Evolutionary conservation across 2,797 vertebrate species (phyloP).

Genomic region (Sebastes kiyomatsui): DNA sequence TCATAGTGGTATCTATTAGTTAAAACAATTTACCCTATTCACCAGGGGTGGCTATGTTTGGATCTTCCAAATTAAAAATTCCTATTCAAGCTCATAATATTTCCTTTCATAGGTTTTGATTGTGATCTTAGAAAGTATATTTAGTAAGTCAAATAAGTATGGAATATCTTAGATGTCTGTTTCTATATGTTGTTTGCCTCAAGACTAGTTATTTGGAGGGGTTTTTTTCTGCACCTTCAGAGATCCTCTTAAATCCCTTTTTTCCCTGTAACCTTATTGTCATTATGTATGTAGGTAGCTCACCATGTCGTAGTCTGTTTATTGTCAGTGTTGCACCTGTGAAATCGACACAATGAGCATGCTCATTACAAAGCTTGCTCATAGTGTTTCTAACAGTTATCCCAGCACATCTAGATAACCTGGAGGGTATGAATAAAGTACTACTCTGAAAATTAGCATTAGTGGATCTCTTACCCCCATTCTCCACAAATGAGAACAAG

Average conservation of each 20-base stretch:
- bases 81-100: neutral
- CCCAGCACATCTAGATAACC: conserved; percentile 88
- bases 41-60: no score
- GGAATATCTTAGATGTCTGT: neutral
- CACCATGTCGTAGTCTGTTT: neutral
- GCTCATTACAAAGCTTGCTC: conserved; percentile 31
- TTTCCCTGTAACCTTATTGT: neutral
- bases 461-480: conserved; percentile 93
- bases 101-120: neutral
- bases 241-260: neutral
- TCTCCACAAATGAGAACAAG: conserved; percentile 96
- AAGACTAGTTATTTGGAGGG: neutral
- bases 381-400: conserved; percentile 48
- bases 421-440: conserved; percentile 93
- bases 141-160: neutral
- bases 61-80: neutral
- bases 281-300: neutral
- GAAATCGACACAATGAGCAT: conserved; percentile 14
- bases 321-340: conserved; percentile 33
- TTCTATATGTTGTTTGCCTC: neutral
- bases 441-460: conserved; percentile 94
- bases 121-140: neutral
- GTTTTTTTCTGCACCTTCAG: neutral
- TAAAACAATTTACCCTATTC: no score
- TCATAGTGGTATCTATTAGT: no score